These are phyloP conservation scores for Chrysolina oricalcia DNA, from an alignment of 2,888 invertebrate genomes.

Conservation along the genomic window DNA sequence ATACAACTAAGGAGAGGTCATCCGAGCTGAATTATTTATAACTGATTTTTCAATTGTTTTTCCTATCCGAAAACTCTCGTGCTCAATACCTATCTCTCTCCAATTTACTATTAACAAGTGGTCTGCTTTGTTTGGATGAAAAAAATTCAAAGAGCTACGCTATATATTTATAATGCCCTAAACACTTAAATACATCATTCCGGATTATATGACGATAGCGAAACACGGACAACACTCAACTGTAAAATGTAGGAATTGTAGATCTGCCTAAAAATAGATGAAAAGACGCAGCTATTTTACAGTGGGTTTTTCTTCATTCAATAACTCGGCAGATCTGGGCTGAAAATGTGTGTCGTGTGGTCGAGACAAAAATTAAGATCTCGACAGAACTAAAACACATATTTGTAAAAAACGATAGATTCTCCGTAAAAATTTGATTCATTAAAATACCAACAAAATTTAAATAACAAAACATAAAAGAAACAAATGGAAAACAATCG, in stretches of 20 bases:
- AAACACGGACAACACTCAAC: constrained; percentile 45
- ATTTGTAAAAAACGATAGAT: constrained; percentile 38
- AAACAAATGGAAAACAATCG: constrained; percentile 40
- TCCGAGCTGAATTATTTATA: constrained; percentile 31
- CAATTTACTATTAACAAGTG: constrained; percentile 38
- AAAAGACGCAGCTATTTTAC: constrained; percentile 46
- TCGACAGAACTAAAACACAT: constrained; percentile 32
- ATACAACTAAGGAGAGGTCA: constrained; percentile 49
- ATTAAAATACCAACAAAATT: constrained; percentile 42
- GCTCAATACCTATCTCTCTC: constrained; percentile 24
- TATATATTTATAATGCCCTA: constrained; percentile 44
- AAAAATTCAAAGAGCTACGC: constrained; percentile 45
- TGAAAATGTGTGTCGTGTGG: constrained; percentile 22
- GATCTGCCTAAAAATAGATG: constrained; percentile 48
- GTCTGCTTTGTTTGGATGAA: constrained; percentile 41
- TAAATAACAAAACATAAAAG: constrained; percentile 43
- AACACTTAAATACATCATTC: constrained; percentile 45
- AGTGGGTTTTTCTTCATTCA: constrained; percentile 47
- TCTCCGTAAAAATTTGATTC: constrained; percentile 33
- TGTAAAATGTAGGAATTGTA: constrained; percentile 50
- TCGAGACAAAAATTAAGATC: constrained; percentile 16
- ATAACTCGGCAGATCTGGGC: constrained; percentile 48
- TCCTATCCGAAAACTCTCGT: constrained; percentile 35
- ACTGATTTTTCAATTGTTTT: constrained; percentile 30
- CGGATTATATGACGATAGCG: constrained; percentile 41